phyloP scores from a whole-genome alignment of 2,888 invertebrate genomes.

The Chaitophorus viminalis region DNA sequence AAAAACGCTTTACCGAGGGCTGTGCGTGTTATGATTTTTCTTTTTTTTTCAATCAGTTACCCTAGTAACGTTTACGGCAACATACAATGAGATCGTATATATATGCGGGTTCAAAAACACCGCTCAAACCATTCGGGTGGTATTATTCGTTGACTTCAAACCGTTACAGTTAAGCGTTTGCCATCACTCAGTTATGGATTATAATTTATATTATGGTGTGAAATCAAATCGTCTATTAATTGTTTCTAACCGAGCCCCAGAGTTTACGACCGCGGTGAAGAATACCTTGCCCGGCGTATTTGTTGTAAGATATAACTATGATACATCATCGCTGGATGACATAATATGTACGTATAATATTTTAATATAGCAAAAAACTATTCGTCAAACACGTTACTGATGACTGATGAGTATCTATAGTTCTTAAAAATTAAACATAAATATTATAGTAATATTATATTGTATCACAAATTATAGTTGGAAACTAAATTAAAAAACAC shows the following conservation, averaged over 20 bases:
- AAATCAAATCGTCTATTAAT: conserved; percentile 51
- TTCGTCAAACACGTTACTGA: no score
- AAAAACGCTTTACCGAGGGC: background rate
- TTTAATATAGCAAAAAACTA: no score
- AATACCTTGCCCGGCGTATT: conserved; percentile 55
- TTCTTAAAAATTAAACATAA: no score
- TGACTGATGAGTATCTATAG: no score
- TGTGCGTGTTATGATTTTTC: conserved; percentile 34
- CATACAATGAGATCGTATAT: background rate
- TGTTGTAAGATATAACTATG: conserved; percentile 50
- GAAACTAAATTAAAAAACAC: no score
- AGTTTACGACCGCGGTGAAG: conserved; percentile 33
- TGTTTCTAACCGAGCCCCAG: conserved; percentile 35
- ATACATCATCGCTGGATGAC: conserved; percentile 53
- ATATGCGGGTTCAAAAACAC: conserved; percentile 38
- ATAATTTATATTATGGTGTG: conserved; percentile 33
- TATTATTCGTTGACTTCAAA: no score
- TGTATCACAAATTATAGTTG: no score
- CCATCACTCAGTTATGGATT: background rate
- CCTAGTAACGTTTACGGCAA: conserved; percentile 39
- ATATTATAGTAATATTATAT: no score
- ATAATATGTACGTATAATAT: conserved; percentile 49
- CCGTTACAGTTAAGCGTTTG: background rate
- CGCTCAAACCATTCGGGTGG: background rate
- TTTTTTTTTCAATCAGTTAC: conserved; percentile 36